These are phyloP conservation scores for Cyprinodon brontotheroides DNA, from an alignment of 2,113 vertebrate genomes.

Conservation along the genomic window DNA sequence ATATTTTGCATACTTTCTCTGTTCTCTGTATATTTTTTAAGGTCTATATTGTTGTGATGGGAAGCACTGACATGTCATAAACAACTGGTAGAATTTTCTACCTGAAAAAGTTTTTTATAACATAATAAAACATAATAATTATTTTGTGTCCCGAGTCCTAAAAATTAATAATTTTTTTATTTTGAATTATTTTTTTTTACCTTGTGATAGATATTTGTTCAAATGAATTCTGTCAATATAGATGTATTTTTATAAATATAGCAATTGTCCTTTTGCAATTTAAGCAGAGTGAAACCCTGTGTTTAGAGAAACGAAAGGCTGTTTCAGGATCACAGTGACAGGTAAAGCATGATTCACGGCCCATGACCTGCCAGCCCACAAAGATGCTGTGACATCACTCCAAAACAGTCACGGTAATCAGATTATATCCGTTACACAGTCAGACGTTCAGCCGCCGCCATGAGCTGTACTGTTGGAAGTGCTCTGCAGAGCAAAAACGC, in stretches of 20 bases:
- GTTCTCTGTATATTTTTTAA: too few relatives aligned
- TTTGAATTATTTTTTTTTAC: too few relatives aligned
- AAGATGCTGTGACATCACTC: conserved; percentile 68
- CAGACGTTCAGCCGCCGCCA: conserved; percentile 15
- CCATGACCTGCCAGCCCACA: conserved; percentile 63
- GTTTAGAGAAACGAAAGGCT: conserved; percentile 33
- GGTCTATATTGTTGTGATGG: too few relatives aligned
- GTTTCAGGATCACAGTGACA: conserved; percentile 62
- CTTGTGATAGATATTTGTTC: too few relatives aligned
- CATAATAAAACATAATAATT: too few relatives aligned
- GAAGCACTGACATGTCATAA: too few relatives aligned
- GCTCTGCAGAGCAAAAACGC: conserved; percentile 17
- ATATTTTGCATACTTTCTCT: too few relatives aligned
- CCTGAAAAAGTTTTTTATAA: neutral
- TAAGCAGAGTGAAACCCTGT: conserved; percentile 19
- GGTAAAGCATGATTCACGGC: conserved; percentile 49
- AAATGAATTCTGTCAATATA: too few relatives aligned
- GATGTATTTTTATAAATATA: neutral
- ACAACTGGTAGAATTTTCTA: too few relatives aligned
- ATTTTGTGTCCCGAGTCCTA: too few relatives aligned
- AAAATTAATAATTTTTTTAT: too few relatives aligned
- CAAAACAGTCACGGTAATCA: conserved; percentile 74
- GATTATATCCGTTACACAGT: conserved; percentile 65
- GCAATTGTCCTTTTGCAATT: conserved; percentile 8
- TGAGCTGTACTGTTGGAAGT: conserved; percentile 29